Evolutionary conservation across 2,113 vertebrate species (phyloP), one percentile per base, ranked within the genome.

Genomic region (Rynchops niger): DNA sequence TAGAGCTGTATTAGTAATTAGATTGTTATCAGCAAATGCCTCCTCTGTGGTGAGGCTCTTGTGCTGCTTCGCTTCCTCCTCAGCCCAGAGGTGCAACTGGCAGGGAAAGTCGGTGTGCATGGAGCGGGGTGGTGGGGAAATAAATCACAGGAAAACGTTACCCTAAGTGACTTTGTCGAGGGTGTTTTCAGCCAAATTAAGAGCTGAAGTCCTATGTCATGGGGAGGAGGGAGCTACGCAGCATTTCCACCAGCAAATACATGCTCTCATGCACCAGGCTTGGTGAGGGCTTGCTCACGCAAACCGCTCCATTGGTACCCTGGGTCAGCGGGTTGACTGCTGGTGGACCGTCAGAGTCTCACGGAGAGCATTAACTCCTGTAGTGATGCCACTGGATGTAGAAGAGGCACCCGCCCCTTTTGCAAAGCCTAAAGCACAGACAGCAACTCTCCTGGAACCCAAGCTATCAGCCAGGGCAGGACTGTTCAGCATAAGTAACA

Each of bases 91-190:
- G 11, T 26, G 74, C 30, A 7, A 10, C 9, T 5, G 0, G 69
- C 34, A 29, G 70, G 5, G 32, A n/a, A 15, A 20, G 16, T 8
- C 5, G 1, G 17, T 1, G 1, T 8, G n/a, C 12, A 2, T 6
- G 22, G 70, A 34, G 38, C 2, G 16, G 22, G 27, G 11, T 2
- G 3, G 22, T 2, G 15, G 9, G 32, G 56, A 17, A 47, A 65
- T 9, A 20, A 21, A 22, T 15, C 36, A 2, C 23, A 3, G 2
- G 43, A 23, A 58, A 70, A 15, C 3, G 0, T 40, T 11, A 50
- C 56, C 27, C 34, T 7, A 12, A 20, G 63, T 4, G 38, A 52
- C 43, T 65, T n/a, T 5, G 1, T 2, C 5, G 38, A 63, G 65
- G 53, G 15, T 15, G 52, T 15, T 71, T 58, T 11, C 52, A 38